Conservation (phyloP, 2,888 invertebrate genomes). For the Pheosia tremula region DNA sequence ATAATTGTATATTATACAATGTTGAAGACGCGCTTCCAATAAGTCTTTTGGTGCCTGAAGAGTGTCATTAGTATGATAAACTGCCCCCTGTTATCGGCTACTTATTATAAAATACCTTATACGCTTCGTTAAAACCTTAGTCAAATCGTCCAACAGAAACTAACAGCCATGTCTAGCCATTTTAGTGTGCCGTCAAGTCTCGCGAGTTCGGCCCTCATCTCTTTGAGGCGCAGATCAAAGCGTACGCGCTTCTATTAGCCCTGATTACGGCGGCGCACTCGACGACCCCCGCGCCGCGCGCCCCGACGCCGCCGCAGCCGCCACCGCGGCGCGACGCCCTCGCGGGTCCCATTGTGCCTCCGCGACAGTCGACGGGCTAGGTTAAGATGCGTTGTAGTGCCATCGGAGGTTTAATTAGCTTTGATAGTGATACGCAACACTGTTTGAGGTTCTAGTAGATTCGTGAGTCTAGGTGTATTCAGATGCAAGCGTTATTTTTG, state of each 20-base stretch:
- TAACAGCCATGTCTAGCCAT: slow-evolving; percentile 48
- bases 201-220: slow-evolving; percentile 69
- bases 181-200: slow-evolving; percentile 33
- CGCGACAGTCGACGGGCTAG: slow-evolving; percentile 59
- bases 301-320: slow-evolving; percentile 26
- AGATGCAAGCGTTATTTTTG: neutral
- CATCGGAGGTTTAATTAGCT: slow-evolving; percentile 80
- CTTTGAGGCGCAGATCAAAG: slow-evolving; percentile 83
- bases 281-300: slow-evolving; percentile 31
- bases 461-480: neutral
- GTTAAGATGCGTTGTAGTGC: slow-evolving; percentile 68
- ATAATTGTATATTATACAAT: too few species aligned
- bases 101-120: too few species aligned
- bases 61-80: too few species aligned
- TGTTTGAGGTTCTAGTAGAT: slow-evolving; percentile 34
- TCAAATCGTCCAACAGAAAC: neutral
- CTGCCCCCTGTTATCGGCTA: too few species aligned
- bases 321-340: slow-evolving; percentile 36
- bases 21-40: too few species aligned
- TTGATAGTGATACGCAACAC: slow-evolving; percentile 49
- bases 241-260: slow-evolving; percentile 82
- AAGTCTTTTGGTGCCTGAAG: too few species aligned
- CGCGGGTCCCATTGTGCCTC: slow-evolving; percentile 59
- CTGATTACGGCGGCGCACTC: slow-evolving; percentile 76
- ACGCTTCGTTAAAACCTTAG: neutral